Base-by-base conservation (phyloP, 1,140 invertebrate species). In the Bombus affinis region DNA sequence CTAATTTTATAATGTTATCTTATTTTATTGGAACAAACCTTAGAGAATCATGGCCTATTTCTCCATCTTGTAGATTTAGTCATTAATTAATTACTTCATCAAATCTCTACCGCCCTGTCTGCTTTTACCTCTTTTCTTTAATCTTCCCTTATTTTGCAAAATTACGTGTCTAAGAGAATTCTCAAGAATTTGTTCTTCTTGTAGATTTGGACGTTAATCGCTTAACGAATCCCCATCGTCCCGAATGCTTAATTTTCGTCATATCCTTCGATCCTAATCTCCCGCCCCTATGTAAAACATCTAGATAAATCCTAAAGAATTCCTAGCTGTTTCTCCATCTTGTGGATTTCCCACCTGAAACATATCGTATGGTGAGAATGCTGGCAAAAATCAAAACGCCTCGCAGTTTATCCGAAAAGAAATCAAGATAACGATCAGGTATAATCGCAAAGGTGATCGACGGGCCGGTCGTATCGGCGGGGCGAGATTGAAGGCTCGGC, bases 401-500 rank as follows among this genome's bases (percentile, higher is more conserved):
- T 25, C 12, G 35, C 47, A 81, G 53, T 89, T 83, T 83, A 35
- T 81, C 65, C 66, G 66, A 78, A 89, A 89, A 88, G 81, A 88
- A 90, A 90, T 90, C 89, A 86, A 89, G 88, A 90, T 90, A 85
- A 86, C 86, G 82, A 82, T 79, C 86, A 80, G 88, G 70, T 90
- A 87, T 90, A 90, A 90, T 90, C 88, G 89, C 75, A 81, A 82
- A 81, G 86, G 83, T 86, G 89, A 89, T 87, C 92, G 89, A 86
- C 82, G 80, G 84, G 62, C 81, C 76, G 88, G 84, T 86, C 76
- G 88, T 91, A 92, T 88, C 87, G 88, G 87, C 77, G 62, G 83
- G 85, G 83, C 89, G 91, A 94, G 94, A 94, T 93, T 94, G 93
- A 93, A 94, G 93, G 92, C 91, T 91, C 90, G 90, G 87, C 92